Conservation (phyloP, 1,140 invertebrate species). For the Pomacea maculata region DNA sequence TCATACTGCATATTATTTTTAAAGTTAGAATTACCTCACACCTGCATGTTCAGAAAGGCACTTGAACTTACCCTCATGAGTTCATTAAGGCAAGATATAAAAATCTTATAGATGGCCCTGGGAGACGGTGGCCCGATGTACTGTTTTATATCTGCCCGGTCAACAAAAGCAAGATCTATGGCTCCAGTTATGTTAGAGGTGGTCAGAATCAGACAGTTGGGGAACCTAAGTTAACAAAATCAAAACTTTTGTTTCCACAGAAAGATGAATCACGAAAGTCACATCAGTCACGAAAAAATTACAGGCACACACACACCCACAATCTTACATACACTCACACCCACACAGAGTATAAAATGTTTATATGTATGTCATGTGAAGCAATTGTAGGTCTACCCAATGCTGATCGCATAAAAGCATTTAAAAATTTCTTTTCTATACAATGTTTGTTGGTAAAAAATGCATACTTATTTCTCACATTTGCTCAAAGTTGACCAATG, state of each 20-base stretch:
- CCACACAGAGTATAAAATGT: background rate
- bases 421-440: too few species aligned
- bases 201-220: conserved; percentile 94
- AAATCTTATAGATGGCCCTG: conserved; percentile 84
- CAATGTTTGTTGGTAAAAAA: too few species aligned
- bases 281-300: conserved; percentile 4
- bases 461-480: too few species aligned
- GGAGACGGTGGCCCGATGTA: conserved; percentile 85
- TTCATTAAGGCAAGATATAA: conserved; percentile 79
- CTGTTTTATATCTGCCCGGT: conserved; percentile 94
- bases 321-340: background rate
- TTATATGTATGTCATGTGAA: background rate
- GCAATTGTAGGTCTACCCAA: background rate
- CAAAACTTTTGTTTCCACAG: background rate
- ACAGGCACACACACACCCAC: background rate
- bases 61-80: conserved; percentile 74
- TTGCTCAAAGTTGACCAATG: too few species aligned
- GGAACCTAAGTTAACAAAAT: conserved; percentile 63
- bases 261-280: background rate
- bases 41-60: background rate
- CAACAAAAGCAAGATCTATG: conserved; percentile 95
- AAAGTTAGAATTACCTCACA: too few species aligned
- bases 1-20: too few species aligned
- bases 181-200: conserved; percentile 95
- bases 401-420: background rate